These are phyloP conservation scores for Cisticola juncidis DNA, from an alignment of 2,113 vertebrate genomes.

Conservation along the genomic window DNA sequence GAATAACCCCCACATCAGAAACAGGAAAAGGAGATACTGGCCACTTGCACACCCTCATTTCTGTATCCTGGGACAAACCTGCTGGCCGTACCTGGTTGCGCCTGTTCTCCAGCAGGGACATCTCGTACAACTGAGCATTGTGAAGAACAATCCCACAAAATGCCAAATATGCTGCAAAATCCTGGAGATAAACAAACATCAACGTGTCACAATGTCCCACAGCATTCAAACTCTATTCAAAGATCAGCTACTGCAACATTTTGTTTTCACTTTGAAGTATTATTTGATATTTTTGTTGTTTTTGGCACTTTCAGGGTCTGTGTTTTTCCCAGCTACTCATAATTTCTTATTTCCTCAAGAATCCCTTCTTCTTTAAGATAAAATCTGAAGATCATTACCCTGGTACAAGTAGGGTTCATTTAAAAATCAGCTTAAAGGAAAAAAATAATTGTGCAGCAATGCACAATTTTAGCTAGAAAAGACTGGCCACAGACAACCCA, in stretches of 20 bases:
- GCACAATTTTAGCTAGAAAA: neutral
- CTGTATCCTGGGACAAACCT: neutral
- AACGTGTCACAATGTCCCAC: neutral
- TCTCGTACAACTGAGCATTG: constrained; percentile 95
- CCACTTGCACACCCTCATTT: too few species aligned
- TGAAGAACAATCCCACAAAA: constrained; percentile 98
- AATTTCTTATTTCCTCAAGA: neutral
- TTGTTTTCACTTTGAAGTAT: neutral
- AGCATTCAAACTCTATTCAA: neutral
- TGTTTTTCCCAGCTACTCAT: neutral
- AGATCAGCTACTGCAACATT: neutral
- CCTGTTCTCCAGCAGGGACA: constrained; percentile 91
- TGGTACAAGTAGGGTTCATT: neutral
- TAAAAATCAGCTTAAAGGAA: neutral
- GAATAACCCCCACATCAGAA: neutral
- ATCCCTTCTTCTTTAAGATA: neutral
- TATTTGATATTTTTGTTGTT: neutral
- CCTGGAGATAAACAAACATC: constrained; percentile 70
- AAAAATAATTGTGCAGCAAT: neutral
- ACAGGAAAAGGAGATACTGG: too few species aligned
- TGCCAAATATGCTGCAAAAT: constrained; percentile 92
- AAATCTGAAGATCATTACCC: neutral
- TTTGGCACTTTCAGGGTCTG: neutral
- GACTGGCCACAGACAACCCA: neutral
- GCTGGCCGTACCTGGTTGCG: constrained; percentile 85